Evolutionary conservation across 2,113 vertebrate species (phyloP).

Genomic region (Hypanus sabinus): DNA sequence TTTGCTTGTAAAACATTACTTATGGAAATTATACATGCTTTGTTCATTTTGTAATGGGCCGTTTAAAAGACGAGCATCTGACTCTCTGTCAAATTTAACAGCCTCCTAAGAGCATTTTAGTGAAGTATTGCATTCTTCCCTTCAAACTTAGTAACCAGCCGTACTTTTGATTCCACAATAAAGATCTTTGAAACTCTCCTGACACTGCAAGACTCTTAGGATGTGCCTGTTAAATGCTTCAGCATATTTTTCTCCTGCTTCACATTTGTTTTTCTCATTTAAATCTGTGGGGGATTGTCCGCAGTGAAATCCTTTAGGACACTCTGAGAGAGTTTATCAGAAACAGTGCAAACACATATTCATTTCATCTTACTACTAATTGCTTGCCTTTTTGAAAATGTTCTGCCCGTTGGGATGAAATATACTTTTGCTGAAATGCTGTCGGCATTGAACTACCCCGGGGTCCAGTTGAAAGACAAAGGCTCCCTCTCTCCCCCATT

Average conservation of each 20-base stretch:
- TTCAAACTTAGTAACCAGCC: background rate
- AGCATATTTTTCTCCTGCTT: background rate
- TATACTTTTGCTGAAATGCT: background rate
- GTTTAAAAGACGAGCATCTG: background rate
- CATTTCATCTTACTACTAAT: background rate
- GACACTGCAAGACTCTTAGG: background rate
- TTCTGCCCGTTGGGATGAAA: background rate
- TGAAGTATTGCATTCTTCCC: background rate
- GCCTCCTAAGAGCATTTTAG: background rate
- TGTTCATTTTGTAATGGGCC: background rate
- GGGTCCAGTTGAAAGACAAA: background rate
- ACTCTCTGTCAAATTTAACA: conserved; percentile 1
- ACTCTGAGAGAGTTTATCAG: background rate
- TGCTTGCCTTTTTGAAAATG: background rate
- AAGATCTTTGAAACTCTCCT: background rate
- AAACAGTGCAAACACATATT: background rate
- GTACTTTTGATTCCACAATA: background rate
- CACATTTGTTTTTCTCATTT: background rate
- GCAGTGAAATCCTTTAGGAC: background rate
- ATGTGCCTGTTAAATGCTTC: background rate
- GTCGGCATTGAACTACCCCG: background rate
- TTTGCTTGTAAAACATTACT: background rate
- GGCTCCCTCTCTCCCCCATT: too few relatives aligned
- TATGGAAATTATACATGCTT: background rate
- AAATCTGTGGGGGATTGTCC: background rate